Evolutionary conservation across 1,140 invertebrate genomes (phyloP), one percentile per base, ranked within the genome.

Genomic region (Streblospio benedicti): DNA sequence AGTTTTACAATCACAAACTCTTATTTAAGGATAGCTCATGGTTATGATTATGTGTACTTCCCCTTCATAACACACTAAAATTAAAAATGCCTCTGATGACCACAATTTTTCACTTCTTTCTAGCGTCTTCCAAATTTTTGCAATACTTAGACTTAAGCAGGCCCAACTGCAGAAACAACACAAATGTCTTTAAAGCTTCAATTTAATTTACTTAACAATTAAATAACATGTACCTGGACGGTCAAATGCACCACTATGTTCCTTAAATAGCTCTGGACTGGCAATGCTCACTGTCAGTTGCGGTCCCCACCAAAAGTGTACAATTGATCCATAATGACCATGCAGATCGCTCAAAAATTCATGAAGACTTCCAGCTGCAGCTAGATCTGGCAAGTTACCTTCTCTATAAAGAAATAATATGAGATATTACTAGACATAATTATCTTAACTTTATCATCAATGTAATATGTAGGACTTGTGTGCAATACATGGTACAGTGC

Each of bases 301-400:
- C 38, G 66, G 60, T 27, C 69, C 71, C 62, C 68, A 69, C 72
- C 74, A 78, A 61, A 78, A 78, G 47, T 73, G 72, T 4, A 67
- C 68, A 43, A 78, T 73, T 4, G 66, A 53, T 18, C 76, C 76
- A 68, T 67, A 72, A 18, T 69, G 44, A 38, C 66, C 56, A 59
- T 78, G 75, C 16, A 75, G 61, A 23, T 71, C 64, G n/a, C 65
- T 30, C 6, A 78, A 61, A 68, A 75, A 78, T 57, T 75, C 67
- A 62, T 76, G 74, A 2, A 78, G 62, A 66, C 76, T 76, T 44
- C 75, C 75, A 38, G 73, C 70, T 33, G 66, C 60, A 2, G 28
- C 47, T 35, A 78, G 74, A 54, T 78, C 76, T 18, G 68, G 52
- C 16, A 76, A 28, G 59, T 78, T 78, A 12, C 75, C 75, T 69